phyloP scores from a whole-genome alignment of 2,888 invertebrate genomes.

The Stenodema calcarata region DNA sequence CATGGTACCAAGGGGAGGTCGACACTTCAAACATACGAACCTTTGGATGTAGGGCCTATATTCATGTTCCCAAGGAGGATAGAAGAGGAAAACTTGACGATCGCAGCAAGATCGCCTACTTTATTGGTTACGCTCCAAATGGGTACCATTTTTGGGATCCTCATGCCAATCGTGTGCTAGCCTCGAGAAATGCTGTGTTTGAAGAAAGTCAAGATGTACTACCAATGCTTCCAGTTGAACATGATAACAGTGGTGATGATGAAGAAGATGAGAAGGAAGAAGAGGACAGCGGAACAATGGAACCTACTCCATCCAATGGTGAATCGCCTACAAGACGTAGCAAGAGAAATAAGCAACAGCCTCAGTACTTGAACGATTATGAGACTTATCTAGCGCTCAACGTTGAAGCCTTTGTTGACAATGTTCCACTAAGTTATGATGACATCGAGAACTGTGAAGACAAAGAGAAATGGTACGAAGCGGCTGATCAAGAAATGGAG shows the following conservation, averaged over 20 bases:
- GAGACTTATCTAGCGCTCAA: too few relatives aligned
- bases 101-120: constrained; percentile 2
- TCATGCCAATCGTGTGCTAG: neutral
- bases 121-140: constrained; percentile 29
- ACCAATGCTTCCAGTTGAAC: too few relatives aligned
- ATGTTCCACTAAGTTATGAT: neutral
- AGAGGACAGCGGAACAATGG: too few relatives aligned
- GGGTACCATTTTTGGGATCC: constrained; percentile 33
- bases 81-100: constrained; percentile 45
- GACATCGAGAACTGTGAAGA: neutral
- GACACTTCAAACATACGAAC: neutral
- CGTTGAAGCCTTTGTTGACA: neutral
- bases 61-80: constrained; percentile 50
- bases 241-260: too few relatives aligned
- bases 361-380: too few relatives aligned
- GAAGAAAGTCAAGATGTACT: neutral
- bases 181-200: constrained; percentile 16
- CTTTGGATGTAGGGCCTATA: neutral
- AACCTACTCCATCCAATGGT: too few relatives aligned
- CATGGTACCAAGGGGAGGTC: constrained; percentile 43
- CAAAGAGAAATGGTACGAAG: neutral
- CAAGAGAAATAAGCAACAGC: too few relatives aligned
- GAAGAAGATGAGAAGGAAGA: neutral
- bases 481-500: neutral
- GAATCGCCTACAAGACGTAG: too few relatives aligned